A percentile compares a stretch with the other conserved stretches of the same genome.
phyloP scores from a whole-genome alignment of 2,113 vertebrate species.

The Tachuris rubrigastra region DNA sequence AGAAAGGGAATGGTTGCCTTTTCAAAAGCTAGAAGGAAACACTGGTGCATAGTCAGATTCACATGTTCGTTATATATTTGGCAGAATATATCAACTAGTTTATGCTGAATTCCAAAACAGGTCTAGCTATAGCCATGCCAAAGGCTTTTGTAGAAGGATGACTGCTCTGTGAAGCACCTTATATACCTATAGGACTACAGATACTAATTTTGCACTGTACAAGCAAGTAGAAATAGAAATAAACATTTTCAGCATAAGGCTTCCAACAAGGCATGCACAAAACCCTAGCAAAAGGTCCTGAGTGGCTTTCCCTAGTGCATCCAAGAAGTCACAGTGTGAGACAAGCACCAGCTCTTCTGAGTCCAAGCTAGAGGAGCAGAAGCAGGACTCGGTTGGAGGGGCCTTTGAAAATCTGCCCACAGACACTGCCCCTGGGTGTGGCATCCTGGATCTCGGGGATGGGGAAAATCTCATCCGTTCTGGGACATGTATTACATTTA shows the following conservation, averaged over 20 bases:
- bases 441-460: neutral
- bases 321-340: fast-evolving
- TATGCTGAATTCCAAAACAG: neutral
- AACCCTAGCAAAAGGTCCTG: neutral
- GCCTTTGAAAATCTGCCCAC: neutral
- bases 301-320: neutral
- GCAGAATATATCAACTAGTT: neutral
- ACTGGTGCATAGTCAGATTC: neutral
- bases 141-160: neutral
- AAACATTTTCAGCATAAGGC: neutral
- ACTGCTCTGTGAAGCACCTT: neutral
- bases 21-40: neutral
- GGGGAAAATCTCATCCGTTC: neutral
- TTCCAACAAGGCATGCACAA: fast-evolving
- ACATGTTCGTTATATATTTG: neutral
- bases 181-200: neutral
- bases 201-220: neutral
- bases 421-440: neutral
- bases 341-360: fast-evolving
- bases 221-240: neutral
- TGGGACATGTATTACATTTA: neutral
- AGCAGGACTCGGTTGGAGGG: fast-evolving
- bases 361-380: neutral
- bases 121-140: neutral
- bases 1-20: neutral